A percentile compares a stretch with the other conserved stretches of the same genome.
phyloP scores from a whole-genome alignment of 2,888 invertebrate genomes.

The Smittia sp. region DNA sequence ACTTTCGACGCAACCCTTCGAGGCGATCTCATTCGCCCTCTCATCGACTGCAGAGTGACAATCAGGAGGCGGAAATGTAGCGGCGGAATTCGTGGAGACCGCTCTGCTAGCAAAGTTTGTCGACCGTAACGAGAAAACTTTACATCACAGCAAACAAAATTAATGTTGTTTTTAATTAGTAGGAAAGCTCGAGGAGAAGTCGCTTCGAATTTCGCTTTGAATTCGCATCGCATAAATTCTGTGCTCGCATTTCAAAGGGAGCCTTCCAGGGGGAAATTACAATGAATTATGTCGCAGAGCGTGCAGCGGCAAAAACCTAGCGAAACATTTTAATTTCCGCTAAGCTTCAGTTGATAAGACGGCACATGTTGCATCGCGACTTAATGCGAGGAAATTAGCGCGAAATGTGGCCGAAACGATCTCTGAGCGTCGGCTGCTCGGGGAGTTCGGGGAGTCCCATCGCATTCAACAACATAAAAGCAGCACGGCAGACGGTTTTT shows the following conservation, averaged over 20 bases:
- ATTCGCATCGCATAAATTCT: conserved; percentile 15
- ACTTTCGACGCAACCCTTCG: too few species aligned
- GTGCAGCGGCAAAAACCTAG: not conserved
- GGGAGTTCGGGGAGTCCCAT: not conserved
- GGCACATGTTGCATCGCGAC: not conserved
- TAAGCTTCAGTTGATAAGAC: not conserved
- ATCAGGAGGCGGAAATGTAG: too few species aligned
- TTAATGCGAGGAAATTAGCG: not conserved
- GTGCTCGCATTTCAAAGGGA: not conserved
- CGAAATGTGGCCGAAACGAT: not conserved
- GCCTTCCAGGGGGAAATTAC: not conserved
- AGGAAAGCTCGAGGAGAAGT: not conserved
- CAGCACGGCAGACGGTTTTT: not conserved
- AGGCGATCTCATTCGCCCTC: too few species aligned
- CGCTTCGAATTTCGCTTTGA: conserved; percentile 14
- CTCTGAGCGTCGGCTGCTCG: too few species aligned
- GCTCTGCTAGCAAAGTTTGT: not conserved
- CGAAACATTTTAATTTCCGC: not conserved
- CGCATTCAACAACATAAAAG: not conserved
- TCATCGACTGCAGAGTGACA: too few species aligned
- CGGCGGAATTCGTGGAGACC: too few species aligned
- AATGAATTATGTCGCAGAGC: too few species aligned
- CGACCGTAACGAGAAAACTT: conserved; percentile 1
- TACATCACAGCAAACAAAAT: conserved; percentile 7
- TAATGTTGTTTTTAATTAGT: conserved; percentile 25